Base-by-base conservation (phyloP, 2,888 invertebrate species). In the Volucella inanis region DNA sequence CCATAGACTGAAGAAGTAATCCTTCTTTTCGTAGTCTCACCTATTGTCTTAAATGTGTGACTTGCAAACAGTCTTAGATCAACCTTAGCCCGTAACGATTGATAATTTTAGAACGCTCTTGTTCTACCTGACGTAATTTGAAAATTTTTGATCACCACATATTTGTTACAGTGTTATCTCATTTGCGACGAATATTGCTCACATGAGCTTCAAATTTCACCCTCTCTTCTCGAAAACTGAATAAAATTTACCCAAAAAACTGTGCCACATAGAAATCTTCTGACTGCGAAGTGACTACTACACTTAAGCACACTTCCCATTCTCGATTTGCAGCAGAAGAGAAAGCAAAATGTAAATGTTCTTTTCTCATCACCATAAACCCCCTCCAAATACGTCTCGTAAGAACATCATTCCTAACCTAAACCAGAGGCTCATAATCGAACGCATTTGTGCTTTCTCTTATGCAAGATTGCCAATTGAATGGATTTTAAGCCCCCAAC, bases 281-380 rank as follows among this genome's bases (percentile, higher is more conserved):
- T 41, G 11, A 54, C 54, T 43, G 43, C 43, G 14, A 54, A 18
- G 50, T 41, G 65, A 10, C n/a, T 67, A 52, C 52, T 52, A 52
- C 41, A 52, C 6, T 12, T 14, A 38, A 41, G 22, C 49, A 41
- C 18, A 45, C 31, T 67, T 54, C 18, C 54, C 8, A 6, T 6
- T 31, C 8, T 3, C 11, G 31, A 6, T 47, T 38, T 45, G 11
- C 38, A 11, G 11, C 38, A 50, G 22, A 71, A 41, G 43, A n/a
- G 39, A 71, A 72, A 45, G 38, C 18, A 61, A 72, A 64, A 78
- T 78, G 78, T 62, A 70, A 78, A 78, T 71, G 64, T 70, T 70
- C 57, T 39, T 64, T 71, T 78, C 78, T 78, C 78, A 78, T 78
- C 70, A 71, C 41, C 78, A 78, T 71, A 78, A 78, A 78, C 62